Base-by-base conservation (phyloP, 1,140 invertebrate species). In the Nylanderia fulva region DNA sequence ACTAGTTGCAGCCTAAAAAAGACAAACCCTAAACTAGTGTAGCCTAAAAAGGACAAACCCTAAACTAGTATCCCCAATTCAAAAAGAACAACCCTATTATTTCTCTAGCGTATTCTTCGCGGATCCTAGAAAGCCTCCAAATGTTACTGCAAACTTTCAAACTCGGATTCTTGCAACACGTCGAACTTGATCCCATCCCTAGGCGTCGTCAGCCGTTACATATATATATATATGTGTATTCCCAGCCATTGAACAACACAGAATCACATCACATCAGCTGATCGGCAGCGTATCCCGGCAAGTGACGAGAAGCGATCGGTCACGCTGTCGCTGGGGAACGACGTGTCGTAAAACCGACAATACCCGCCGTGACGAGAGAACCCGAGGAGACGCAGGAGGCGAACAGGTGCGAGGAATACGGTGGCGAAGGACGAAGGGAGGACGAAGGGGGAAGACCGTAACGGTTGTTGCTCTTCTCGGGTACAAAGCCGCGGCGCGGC, bases 381-480 rank as follows among this genome's bases (percentile, higher is more conserved):
- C n/a, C 56, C 33, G 33, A 42, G 9, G 48, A 13, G 48, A 5
- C n/a, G n/a, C n/a, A n/a, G n/a, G n/a, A n/a, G n/a, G 63, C 66
- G 87, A 89, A 89, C 88, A 89, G 88, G 88, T 89, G 88, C 75
- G 36, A 79, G 33, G n/a, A n/a, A 45, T 8, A 8, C 36, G 39
- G 27, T 33, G 79, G 71, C 21, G 64, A 45, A 48, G 13, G 21
- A n/a, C 27, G 39, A 33, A 33, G 29, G 29, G 29, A 33, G 29
- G 3, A n/a, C n/a, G 29, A 33, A 33, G 29, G 29, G 29, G 29
- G 29, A 33, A 33, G 29, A 3, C 29, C 29, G 64, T 88, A 88
- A 85, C 86, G 86, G 87, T 87, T 72, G 66, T 74, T 27, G 33
- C n/a, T 77, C 66, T 58, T n/a, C n/a, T n/a, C n/a, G n/a, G 68